Conservation (phyloP, 2,797 vertebrate genomes). For the Pterois miles region DNA sequence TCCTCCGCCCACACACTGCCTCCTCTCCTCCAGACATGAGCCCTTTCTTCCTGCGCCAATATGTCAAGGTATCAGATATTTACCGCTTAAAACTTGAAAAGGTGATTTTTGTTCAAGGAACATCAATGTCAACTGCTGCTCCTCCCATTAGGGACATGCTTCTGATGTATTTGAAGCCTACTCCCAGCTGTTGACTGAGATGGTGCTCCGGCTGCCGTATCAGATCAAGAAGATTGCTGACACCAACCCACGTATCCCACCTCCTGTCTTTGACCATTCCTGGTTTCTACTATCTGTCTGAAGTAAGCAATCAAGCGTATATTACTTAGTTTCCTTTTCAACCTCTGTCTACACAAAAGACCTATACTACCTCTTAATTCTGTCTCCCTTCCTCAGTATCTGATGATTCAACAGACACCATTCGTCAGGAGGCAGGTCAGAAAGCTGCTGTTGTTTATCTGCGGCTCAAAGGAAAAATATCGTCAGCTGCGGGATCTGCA, state of each 20-base stretch:
- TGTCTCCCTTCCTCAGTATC: slow-evolving; percentile 83
- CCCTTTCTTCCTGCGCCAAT: slow-evolving; percentile 97
- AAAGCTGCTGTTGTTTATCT: slow-evolving; percentile 97
- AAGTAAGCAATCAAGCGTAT: slow-evolving; percentile 79
- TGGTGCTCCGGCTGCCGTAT: slow-evolving; percentile 97
- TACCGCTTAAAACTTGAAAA: background rate
- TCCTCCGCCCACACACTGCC: slow-evolving; percentile 95
- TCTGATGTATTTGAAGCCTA: slow-evolving; percentile 99
- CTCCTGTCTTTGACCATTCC: slow-evolving; percentile 97
- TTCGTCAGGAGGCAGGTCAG: slow-evolving; percentile 97
- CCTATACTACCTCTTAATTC: background rate
- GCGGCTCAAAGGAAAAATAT: slow-evolving; percentile 98
- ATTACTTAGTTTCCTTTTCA: background rate
- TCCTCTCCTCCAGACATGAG: slow-evolving; percentile 99
- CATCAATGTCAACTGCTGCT: background rate
- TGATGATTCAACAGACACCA: slow-evolving; percentile 99
- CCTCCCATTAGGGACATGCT: slow-evolving; percentile 89
- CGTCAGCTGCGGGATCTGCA: slow-evolving; percentile 96
- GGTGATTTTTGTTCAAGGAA: background rate
- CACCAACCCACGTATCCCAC: slow-evolving; percentile 93
- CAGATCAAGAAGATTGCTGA: slow-evolving; percentile 99
- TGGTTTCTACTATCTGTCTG: slow-evolving; percentile 99
- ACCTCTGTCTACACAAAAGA: background rate
- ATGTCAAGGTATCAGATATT: slow-evolving; percentile 90
- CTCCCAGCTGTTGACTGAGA: slow-evolving; percentile 97